Percentiles rank a stretch among this genome's conserved stretches.
Evolutionary conservation across 2,888 invertebrate genomes (phyloP).

Genomic region (Adelognathus sp.): DNA sequence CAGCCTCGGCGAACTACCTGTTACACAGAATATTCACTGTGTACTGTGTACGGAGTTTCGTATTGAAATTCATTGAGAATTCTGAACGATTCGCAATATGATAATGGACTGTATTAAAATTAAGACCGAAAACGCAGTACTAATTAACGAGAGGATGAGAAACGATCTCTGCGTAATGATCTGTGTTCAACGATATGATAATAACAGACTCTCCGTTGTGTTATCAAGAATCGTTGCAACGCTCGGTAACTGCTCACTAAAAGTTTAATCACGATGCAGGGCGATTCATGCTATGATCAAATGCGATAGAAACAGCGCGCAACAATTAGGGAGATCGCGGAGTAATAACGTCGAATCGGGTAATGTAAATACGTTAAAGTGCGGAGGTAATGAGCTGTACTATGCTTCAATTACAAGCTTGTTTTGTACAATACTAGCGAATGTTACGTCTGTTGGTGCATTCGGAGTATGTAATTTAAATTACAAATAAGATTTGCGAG

Average conservation of each 20-base stretch:
- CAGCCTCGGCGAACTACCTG: slow-evolving; percentile 55
- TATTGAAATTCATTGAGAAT: slow-evolving; percentile 19
- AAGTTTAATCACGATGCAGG: background rate
- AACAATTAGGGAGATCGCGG: background rate
- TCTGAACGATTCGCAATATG: background rate
- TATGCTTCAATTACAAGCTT: background rate
- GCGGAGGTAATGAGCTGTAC: background rate
- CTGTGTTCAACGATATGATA: background rate
- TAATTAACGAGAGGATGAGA: background rate
- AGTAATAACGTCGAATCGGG: background rate
- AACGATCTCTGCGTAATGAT: background rate
- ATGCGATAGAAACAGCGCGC: background rate
- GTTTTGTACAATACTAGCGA: background rate
- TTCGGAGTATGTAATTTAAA: no score
- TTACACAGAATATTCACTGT: no score
- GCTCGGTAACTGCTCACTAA: background rate
- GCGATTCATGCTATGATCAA: background rate
- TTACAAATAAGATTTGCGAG: no score
- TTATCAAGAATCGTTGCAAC: background rate
- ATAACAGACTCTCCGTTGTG: background rate
- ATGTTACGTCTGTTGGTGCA: no score
- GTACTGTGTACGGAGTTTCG: background rate
- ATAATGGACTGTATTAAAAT: background rate
- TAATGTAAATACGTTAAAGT: background rate
- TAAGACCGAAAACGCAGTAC: background rate